A percentile compares a stretch with the other conserved stretches of the same genome.
Evolutionary conservation across 2,113 vertebrate species (phyloP).

Genomic region (Lepisosteus oculatus): DNA sequence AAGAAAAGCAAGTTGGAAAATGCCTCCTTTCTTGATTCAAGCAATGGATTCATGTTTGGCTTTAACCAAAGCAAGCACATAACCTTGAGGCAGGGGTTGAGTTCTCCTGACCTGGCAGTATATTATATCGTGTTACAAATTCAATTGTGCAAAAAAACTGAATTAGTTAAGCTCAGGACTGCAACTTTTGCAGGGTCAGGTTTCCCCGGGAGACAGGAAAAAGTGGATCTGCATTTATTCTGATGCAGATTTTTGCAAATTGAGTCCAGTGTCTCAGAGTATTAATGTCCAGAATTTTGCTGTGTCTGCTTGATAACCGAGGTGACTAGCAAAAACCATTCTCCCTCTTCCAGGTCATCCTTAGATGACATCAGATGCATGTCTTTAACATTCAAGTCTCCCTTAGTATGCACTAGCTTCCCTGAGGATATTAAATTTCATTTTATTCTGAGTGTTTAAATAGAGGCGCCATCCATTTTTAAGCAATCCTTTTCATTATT

Average conservation of each 20-base stretch:
- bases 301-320: background rate
- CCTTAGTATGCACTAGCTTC: background rate
- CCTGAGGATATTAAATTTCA: background rate
- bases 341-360: background rate
- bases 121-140: too few relatives aligned
- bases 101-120: too few relatives aligned
- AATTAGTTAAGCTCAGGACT: background rate
- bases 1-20: too few relatives aligned
- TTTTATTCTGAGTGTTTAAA: slow-evolving; percentile 11
- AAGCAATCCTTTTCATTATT: slow-evolving; percentile 15
- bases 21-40: too few relatives aligned
- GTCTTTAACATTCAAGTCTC: background rate
- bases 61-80: too few relatives aligned
- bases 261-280: background rate
- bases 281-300: background rate
- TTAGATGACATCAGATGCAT: background rate
- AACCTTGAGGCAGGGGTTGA: too few relatives aligned
- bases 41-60: too few relatives aligned
- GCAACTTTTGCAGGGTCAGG: background rate
- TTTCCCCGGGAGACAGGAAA: background rate
- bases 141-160: too few relatives aligned
- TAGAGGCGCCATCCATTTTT: slow-evolving; percentile 11
- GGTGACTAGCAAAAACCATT: background rate
- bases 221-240: background rate
- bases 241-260: background rate